phyloP scores from a whole-genome alignment of 2,797 vertebrate genomes.

The Antrozous pallidus region DNA sequence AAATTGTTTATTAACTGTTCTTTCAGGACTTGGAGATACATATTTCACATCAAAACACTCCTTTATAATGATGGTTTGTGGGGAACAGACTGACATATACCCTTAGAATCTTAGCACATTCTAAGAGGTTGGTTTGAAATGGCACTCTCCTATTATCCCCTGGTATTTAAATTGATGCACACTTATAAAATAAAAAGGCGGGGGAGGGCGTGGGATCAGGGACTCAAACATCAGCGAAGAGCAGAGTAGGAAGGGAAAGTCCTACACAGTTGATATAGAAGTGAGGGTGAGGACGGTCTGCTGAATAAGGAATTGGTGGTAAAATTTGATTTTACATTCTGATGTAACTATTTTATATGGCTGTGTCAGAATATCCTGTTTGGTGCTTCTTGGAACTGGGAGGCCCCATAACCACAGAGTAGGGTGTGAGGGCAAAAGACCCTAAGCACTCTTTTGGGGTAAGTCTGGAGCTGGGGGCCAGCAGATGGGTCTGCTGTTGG shows the following conservation, averaged over 20 bases:
- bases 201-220: neutral
- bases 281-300: neutral
- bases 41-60: neutral
- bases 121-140: slow-evolving; percentile 29
- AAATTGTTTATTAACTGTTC: slow-evolving; percentile 34
- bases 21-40: neutral
- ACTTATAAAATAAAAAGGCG: neutral
- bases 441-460: neutral
- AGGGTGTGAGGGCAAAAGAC: neutral
- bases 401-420: neutral
- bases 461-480: neutral
- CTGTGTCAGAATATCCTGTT: neutral
- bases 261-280: neutral
- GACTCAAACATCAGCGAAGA: neutral
- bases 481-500: neutral
- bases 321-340: neutral
- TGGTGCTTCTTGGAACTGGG: neutral
- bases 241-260: neutral
- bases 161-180: slow-evolving; percentile 25
- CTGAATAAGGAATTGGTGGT: neutral
- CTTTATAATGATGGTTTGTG: neutral
- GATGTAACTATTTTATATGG: neutral
- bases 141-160: neutral
- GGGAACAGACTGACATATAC: neutral
- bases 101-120: neutral